A percentile compares a stretch with the other conserved stretches of the same genome.
phyloP scores from a whole-genome alignment of 2,888 invertebrate species.

The Aporophyla lueneburgensis region DNA sequence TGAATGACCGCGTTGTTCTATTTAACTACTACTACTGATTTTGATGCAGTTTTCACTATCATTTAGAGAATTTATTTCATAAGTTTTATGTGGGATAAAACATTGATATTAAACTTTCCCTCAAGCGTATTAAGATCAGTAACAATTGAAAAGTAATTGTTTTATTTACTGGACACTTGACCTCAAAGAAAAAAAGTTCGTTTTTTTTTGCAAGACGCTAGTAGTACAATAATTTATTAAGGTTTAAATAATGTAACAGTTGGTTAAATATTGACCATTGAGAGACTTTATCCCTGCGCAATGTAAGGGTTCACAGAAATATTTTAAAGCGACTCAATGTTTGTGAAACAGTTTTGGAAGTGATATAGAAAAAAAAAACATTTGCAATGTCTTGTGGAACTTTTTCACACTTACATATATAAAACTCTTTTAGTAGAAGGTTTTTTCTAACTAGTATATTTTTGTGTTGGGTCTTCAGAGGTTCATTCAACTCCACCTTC shows the following conservation, averaged over 20 bases:
- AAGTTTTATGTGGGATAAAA: too few relatives aligned
- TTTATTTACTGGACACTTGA: too few relatives aligned
- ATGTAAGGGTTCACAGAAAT: constrained; percentile 12
- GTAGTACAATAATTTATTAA: constrained; percentile 16
- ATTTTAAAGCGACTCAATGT: too few relatives aligned
- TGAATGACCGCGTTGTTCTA: too few relatives aligned
- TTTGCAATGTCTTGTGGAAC: background rate
- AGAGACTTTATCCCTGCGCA: constrained; percentile 22
- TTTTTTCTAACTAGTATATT: background rate
- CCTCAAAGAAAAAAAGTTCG: background rate
- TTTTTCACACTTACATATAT: too few relatives aligned
- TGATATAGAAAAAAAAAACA: background rate
- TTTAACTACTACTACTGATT: too few relatives aligned
- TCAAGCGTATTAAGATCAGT: too few relatives aligned
- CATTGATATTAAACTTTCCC: too few relatives aligned
- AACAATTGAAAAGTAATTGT: too few relatives aligned
- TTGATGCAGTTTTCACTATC: too few relatives aligned
- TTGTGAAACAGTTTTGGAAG: background rate
- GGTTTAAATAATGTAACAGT: constrained; percentile 27
- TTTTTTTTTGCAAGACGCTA: background rate
- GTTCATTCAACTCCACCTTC: background rate
- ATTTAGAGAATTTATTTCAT: too few relatives aligned
- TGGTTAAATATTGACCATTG: constrained; percentile 30
- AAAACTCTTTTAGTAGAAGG: background rate
- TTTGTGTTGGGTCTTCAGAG: background rate